These are phyloP conservation scores for Acromyrmex charruanus DNA, from an alignment of 1,140 invertebrate species.

Conservation along the genomic window DNA sequence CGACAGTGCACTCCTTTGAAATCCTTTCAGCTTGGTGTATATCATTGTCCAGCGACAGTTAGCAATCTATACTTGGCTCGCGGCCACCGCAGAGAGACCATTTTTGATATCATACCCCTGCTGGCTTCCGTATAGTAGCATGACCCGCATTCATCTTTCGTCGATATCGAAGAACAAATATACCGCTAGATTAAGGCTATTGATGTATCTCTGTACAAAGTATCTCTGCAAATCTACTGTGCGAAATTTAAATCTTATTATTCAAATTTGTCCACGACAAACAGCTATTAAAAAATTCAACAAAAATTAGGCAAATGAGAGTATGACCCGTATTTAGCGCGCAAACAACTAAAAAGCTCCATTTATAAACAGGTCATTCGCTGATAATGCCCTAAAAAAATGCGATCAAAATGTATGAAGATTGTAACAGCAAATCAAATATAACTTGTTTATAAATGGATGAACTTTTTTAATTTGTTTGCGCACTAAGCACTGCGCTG, in stretches of 20 bases:
- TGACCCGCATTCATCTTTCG: constrained; percentile 50
- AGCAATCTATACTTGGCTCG: constrained; percentile 73
- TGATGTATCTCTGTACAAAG: neutral
- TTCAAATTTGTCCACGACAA: neutral
- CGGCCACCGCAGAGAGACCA: constrained; percentile 60
- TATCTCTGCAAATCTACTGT: neutral
- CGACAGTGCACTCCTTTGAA: constrained; percentile 52
- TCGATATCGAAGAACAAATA: constrained; percentile 61
- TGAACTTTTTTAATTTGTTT: too few species aligned
- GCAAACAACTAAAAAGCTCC: too few species aligned
- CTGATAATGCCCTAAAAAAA: too few species aligned
- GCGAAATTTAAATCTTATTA: neutral
- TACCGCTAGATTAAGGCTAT: constrained; percentile 29
- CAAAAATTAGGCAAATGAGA: too few species aligned
- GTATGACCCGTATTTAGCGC: too few species aligned
- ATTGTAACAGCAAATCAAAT: too few species aligned
- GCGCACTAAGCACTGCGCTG: too few species aligned
- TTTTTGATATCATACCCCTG: constrained; percentile 68
- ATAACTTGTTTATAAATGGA: too few species aligned
- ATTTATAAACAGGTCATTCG: too few species aligned
- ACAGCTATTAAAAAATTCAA: too few species aligned
- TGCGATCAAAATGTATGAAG: too few species aligned
- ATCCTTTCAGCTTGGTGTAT: constrained; percentile 67
- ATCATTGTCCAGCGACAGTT: constrained; percentile 69
- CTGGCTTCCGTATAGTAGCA: constrained; percentile 18